Conservation (phyloP, 1,140 invertebrate species). For the Cherax quadricarinatus region DNA sequence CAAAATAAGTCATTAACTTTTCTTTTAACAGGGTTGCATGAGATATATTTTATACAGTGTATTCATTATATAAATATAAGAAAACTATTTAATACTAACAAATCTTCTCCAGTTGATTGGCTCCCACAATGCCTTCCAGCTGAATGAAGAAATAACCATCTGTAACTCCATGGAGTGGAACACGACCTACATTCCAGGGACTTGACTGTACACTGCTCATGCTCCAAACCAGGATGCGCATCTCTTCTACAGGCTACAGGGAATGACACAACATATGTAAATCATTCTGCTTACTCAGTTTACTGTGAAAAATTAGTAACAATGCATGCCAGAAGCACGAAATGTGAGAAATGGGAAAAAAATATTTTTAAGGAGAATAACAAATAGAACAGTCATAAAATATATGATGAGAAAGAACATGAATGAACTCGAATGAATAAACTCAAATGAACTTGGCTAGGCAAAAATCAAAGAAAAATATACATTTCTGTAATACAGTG, state of each 20-base stretch:
- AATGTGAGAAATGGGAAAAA: too few species aligned
- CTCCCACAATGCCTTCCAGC: slow-evolving; percentile 48
- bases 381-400: too few species aligned
- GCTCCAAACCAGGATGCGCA: slow-evolving; percentile 31
- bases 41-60: too few species aligned
- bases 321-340: not conserved
- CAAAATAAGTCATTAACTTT: too few species aligned
- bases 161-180: slow-evolving; percentile 32
- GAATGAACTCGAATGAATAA: too few species aligned
- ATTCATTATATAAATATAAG: not conserved
- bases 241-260: slow-evolving; percentile 19
- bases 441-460: too few species aligned
- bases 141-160: slow-evolving; percentile 47
- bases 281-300: not conserved
- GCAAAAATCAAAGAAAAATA: too few species aligned
- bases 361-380: too few species aligned
- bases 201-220: not conserved
- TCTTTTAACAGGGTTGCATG: too few species aligned
- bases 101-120: slow-evolving; percentile 48
- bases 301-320: not conserved
- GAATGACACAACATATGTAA: not conserved
- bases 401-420: too few species aligned
- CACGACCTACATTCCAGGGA: slow-evolving; percentile 31
- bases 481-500: too few species aligned
- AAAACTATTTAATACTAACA: slow-evolving; percentile 20